A percentile compares a stretch with the other conserved stretches of the same genome.
Evolutionary conservation across 2,113 vertebrate species (phyloP).

Genomic region (Dromaius novaehollandiae): DNA sequence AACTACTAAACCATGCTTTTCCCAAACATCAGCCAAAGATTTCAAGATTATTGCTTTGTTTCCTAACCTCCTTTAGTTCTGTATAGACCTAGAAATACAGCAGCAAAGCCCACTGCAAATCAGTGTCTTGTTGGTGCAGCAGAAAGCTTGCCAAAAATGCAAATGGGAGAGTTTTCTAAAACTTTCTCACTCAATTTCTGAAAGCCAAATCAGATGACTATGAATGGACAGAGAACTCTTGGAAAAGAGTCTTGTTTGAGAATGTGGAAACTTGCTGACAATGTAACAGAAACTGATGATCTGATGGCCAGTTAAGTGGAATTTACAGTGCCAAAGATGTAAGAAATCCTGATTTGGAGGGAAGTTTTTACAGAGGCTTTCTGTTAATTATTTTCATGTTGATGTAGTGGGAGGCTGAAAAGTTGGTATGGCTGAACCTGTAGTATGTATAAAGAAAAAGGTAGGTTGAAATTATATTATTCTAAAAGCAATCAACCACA

Average conservation of each 20-base stretch:
- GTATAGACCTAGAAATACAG: not conserved
- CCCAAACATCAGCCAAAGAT: not conserved
- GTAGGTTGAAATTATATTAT: not conserved
- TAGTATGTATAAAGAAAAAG: not conserved
- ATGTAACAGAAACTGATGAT: not conserved
- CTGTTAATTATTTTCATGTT: not conserved
- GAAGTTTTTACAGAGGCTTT: not conserved
- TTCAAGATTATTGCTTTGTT: not conserved
- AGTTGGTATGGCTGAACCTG: not conserved
- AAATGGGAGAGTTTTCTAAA: not conserved
- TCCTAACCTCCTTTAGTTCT: not conserved
- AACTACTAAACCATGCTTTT: not conserved
- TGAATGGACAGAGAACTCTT: not conserved
- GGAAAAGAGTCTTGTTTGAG: not conserved
- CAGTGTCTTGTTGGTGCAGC: not conserved
- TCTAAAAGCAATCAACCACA: not conserved
- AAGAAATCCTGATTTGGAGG: not conserved
- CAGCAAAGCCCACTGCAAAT: not conserved
- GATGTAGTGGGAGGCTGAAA: not conserved
- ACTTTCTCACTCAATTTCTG: not conserved
- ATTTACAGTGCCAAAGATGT: not conserved
- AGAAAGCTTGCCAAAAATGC: not conserved
- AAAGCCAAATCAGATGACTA: not conserved
- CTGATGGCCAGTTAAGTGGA: not conserved
- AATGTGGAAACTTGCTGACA: not conserved